Conservation (phyloP, 2,888 invertebrate genomes). For the Euproctis similis region DNA sequence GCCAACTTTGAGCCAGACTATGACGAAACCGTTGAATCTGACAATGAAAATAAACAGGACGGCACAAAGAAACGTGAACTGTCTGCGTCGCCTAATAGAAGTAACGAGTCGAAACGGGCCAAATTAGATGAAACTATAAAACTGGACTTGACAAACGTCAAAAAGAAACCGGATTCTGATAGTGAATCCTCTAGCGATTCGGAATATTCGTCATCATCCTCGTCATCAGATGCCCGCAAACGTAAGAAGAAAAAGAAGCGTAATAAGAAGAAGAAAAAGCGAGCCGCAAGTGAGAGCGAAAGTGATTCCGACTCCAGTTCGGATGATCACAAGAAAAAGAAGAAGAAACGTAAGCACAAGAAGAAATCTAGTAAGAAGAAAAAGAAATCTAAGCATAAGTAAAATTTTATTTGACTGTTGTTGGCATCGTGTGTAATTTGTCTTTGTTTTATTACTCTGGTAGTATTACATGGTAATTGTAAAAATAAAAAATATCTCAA, state of each 20-base stretch:
- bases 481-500: constrained; percentile 13
- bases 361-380: constrained; percentile 83
- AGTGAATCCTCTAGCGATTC: constrained; percentile 61
- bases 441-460: constrained; percentile 10
- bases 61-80: constrained; percentile 54
- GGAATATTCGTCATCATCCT: constrained; percentile 68
- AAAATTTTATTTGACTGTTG: constrained; percentile 12
- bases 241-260: constrained; percentile 80
- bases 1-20: constrained; percentile 85
- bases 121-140: constrained; percentile 65
- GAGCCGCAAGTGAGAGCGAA: constrained; percentile 78
- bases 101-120: constrained; percentile 44
- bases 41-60: constrained; percentile 78
- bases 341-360: constrained; percentile 81
- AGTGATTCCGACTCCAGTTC: constrained; percentile 80
- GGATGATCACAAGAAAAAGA: constrained; percentile 79
- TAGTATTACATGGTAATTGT: constrained; percentile 7
- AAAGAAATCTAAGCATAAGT: constrained; percentile 79
- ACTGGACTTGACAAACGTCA: constrained; percentile 65
- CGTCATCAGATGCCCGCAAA: constrained; percentile 71
- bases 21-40: constrained; percentile 77
- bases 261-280: constrained; percentile 76
- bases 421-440: constrained; percentile 10
- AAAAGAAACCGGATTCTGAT: constrained; percentile 64
- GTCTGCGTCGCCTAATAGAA: constrained; percentile 36